Evolutionary conservation across 2,888 invertebrate genomes (phyloP), one percentile per base, ranked within the genome.

Genomic region (Zhuqinia jingwanae): DNA sequence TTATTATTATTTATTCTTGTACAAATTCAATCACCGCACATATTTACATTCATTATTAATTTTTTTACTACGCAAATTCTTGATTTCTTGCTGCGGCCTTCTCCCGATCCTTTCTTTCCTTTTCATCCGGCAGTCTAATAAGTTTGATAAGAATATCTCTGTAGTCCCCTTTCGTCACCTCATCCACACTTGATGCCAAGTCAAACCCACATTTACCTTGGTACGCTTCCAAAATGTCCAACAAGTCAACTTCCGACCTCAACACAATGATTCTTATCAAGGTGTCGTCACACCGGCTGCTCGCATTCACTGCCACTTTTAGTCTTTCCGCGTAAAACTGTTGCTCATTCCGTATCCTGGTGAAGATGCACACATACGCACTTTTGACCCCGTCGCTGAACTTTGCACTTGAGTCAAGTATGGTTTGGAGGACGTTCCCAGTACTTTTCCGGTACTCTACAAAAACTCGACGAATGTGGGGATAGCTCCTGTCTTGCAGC

Each of bases 141-240:
- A 70, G 5, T 20, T n/a, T 70, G 10, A 13, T 13, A 20, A 70
- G 15, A 2, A 70, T 47, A 15, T 45, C 45, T 13, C 20, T 70
- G 45, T 70, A 70, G 13, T 70, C 70, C 22, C 70, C 70, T 45
- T 45, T 70, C 47, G 70, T 70, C 47, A 45, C 70, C 2, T 47
- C 45, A 20, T n/a, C 45, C 11, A 70, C 70, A 25, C 45, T 70
- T 3, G 20, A 17, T 0, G 6, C 45, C 22, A 70, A 27, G 11
- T 70, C 70, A 45, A 70, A 22, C 27, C 20, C 20, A 22, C 45
- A 70, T 15, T 70, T 70, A 10, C 45, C 70, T n/a, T 70, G 42
- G 15, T 70, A 70, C 11, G 70, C 42, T 45, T 70, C 70, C 70
- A 70, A 45, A 25, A 70, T 70, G 20, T 70, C 70, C 5, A 70